Conservation (phyloP, 2,797 vertebrate genomes). For the Schizopygopsis pylzovi region DNA sequence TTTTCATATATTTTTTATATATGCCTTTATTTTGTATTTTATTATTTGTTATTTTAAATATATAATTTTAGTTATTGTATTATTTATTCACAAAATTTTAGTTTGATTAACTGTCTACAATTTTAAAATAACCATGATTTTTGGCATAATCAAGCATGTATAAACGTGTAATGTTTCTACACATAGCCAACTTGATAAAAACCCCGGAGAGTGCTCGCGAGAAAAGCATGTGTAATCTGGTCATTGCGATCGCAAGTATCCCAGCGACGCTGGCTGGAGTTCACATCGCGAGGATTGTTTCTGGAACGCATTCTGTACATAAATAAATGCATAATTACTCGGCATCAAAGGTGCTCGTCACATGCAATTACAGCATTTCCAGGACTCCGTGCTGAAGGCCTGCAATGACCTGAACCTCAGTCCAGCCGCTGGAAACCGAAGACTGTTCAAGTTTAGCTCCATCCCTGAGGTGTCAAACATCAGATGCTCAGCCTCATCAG, state of each 20-base stretch:
- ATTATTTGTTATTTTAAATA: no score
- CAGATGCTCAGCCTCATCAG: slow-evolving; percentile 21
- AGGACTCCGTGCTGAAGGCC: slow-evolving; percentile 15
- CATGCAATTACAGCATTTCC: slow-evolving; percentile 29
- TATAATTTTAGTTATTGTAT: no score
- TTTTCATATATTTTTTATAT: no score
- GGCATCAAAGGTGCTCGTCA: slow-evolving; percentile 56
- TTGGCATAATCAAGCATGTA: background rate
- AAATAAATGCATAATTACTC: slow-evolving; percentile 26
- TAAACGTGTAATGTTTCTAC: background rate
- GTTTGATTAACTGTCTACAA: no score
- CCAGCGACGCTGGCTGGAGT: background rate
- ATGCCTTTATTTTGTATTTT: no score
- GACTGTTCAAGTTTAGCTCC: background rate
- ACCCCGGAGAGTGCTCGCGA: background rate
- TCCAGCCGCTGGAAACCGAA: background rate
- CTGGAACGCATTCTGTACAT: slow-evolving; percentile 42
- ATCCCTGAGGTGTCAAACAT: slow-evolving; percentile 33
- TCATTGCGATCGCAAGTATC: background rate
- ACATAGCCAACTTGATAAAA: background rate
- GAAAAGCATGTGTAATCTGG: slow-evolving; percentile 17
- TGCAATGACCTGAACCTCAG: background rate
- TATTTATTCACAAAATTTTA: no score
- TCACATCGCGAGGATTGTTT: slow-evolving; percentile 73
- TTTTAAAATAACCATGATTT: background rate